These are phyloP conservation scores for Eristalinus aeneus DNA, from an alignment of 2,888 invertebrate species.

Conservation along the genomic window DNA sequence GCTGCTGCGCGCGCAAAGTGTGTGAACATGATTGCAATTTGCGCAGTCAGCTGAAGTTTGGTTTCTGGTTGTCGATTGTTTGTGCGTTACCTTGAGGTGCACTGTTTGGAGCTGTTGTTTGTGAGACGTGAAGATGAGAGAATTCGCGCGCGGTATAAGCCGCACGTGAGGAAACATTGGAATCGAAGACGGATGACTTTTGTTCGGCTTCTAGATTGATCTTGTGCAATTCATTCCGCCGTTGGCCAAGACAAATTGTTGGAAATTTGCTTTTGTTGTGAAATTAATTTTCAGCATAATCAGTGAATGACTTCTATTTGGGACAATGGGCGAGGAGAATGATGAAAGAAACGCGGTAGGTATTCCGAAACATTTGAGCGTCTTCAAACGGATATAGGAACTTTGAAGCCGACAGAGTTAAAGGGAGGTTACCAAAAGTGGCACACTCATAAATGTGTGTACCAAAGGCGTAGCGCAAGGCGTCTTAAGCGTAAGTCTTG, in stretches of 20 bases:
- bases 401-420: no score
- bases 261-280: background rate
- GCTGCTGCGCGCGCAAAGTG: background rate
- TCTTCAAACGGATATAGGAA: no score
- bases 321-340: background rate
- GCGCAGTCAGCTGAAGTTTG: constrained; percentile 36
- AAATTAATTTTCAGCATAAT: background rate
- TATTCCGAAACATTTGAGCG: no score
- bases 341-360: background rate
- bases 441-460: no score
- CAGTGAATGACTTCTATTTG: no score
- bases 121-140: constrained; percentile 33
- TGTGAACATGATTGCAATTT: constrained; percentile 29
- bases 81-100: constrained; percentile 38
- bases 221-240: background rate
- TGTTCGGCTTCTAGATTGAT: background rate
- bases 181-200: constrained; percentile 1
- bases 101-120: constrained; percentile 14
- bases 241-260: background rate
- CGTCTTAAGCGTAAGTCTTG: no score
- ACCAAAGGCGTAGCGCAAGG: no score
- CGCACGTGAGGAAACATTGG: constrained; percentile 48
- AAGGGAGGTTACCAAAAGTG: no score
- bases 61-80: constrained; percentile 1
- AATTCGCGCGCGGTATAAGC: background rate